Conservation (phyloP, 35 echinoderm and acorn worm species). For the Apostichopus japonicus region DNA sequence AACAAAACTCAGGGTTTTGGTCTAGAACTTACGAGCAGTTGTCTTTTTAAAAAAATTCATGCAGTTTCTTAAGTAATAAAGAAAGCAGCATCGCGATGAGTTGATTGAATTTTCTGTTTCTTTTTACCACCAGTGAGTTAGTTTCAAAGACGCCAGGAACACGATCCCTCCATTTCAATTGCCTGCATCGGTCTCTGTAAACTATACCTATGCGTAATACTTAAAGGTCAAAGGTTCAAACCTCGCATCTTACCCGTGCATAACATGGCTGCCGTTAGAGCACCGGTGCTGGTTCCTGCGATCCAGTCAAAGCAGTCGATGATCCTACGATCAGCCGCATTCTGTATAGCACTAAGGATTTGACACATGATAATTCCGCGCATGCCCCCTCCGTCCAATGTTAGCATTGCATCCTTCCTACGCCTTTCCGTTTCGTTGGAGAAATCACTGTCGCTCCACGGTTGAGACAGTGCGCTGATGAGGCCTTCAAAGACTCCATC, state of each 20-base stretch:
- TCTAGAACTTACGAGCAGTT: too few relatives aligned
- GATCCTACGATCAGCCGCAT: background rate
- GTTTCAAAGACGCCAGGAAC: too few relatives aligned
- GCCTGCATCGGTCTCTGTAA: too few relatives aligned
- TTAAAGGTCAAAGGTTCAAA: too few relatives aligned
- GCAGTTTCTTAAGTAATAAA: too few relatives aligned
- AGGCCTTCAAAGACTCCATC: background rate
- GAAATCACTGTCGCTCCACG: background rate
- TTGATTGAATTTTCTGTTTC: too few relatives aligned
- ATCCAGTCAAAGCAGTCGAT: conserved; percentile 37
- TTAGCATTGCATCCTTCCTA: conserved; percentile 1
- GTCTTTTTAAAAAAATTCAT: too few relatives aligned
- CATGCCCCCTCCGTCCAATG: conserved; percentile 40
- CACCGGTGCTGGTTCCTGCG: conserved; percentile 41
- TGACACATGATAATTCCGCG: conserved; percentile 29
- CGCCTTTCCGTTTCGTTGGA: background rate
- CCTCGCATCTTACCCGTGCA: background rate
- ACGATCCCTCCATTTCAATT: too few relatives aligned
- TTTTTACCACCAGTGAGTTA: too few relatives aligned
- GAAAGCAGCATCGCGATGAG: too few relatives aligned
- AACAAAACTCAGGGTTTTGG: too few relatives aligned
- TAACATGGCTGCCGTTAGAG: background rate
- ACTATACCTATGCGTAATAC: too few relatives aligned
- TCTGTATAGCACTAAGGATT: conserved; percentile 14
- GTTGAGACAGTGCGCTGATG: background rate